A percentile compares a stretch with the other conserved stretches of the same genome.
Evolutionary conservation across 2,113 vertebrate species (phyloP).

Genomic region (Rhinoderma darwinii): DNA sequence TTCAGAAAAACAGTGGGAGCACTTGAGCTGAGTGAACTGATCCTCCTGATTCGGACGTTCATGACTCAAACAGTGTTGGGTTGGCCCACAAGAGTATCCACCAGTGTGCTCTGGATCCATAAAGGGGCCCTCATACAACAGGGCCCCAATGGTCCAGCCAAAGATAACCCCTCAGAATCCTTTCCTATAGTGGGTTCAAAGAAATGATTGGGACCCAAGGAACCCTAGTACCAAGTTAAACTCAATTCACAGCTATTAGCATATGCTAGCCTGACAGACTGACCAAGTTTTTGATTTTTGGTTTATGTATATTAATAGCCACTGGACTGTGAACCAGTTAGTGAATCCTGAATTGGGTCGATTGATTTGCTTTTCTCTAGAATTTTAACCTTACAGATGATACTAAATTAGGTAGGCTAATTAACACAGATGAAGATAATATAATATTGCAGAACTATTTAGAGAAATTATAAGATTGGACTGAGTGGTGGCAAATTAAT

Average conservation of each 20-base stretch:
- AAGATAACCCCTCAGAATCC: too few species aligned
- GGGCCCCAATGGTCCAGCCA: too few species aligned
- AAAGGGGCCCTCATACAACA: too few species aligned
- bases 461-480: not conserved
- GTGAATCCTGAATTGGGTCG: not conserved
- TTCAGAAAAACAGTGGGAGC: not conserved
- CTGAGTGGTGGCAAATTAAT: not conserved
- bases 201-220: too few species aligned
- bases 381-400: not conserved
- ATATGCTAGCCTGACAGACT: too few species aligned
- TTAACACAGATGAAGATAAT: not conserved
- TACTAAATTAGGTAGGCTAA: not conserved
- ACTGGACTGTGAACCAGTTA: not conserved
- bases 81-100: too few species aligned
- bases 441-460: not conserved
- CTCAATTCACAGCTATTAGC: not conserved
- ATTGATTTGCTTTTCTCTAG: not conserved
- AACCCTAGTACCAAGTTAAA: not conserved
- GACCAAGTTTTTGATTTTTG: too few species aligned
- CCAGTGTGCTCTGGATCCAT: too few species aligned
- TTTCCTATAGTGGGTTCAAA: not conserved
- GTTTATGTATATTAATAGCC: not conserved
- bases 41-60: not conserved
- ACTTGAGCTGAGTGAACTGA: not conserved
- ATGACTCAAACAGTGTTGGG: too few species aligned